Base-by-base conservation (phyloP, 2,797 vertebrate species). In the Fratercula arctica region DNA sequence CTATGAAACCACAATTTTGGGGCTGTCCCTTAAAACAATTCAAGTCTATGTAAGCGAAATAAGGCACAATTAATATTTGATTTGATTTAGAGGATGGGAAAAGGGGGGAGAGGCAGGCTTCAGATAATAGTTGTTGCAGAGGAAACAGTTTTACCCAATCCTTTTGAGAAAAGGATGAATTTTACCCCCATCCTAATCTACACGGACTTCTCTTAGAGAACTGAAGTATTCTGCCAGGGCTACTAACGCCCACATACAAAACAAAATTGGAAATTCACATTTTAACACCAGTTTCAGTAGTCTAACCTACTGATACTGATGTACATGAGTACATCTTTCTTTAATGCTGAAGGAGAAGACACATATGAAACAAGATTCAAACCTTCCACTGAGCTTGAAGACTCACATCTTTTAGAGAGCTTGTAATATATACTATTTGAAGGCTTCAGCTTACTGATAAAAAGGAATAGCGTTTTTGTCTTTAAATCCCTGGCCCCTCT, bases 1-100 rank as follows among this genome's bases (percentile, higher is more conserved):
- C 97, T 97, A 97, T 93, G 93, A 97, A 98, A 96, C 96, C 93
- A 88, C 87, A 96, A 78, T 89, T 91, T 90, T 82, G 94, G 97
- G 98, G 97, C 96, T 97, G 97, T 98, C 95, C 97, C 97, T 98
- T 98, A 98, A 98, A 98, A 98, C 97, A 98, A 98, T 98, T 98
- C 98, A 98, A 98, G 98, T 98, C 98, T 98, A 98, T 96, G 95
- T 96, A 98, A 98, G 98, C 97, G 96, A 99, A 99, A 99, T 99
- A 99, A 99, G 99, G 99, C 99, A 99, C 99, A 98, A 99, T 98
- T 99, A 99, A 99, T 98, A 99, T 98, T 97, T 98, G 96, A 94
- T 98, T 98, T 98, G 96, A 98, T 95, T 96, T 93, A 94, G 97
- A 95, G 93, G 63, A 96, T 92, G 93, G 85, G 89, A 91, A 95